phyloP scores from a whole-genome alignment of 2,888 invertebrate genomes.

The Melikaiella ostensackeni region DNA sequence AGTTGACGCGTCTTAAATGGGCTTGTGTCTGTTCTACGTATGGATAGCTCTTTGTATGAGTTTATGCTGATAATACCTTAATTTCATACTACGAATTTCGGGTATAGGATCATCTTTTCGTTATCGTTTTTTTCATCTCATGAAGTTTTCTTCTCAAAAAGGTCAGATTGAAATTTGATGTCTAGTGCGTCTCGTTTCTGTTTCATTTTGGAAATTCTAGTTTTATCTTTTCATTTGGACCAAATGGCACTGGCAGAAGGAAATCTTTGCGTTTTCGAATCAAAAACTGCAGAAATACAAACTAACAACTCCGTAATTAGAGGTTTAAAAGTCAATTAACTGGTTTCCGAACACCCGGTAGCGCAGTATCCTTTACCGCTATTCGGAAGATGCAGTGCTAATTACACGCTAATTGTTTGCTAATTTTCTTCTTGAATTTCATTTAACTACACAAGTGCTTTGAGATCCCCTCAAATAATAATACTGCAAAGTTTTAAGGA shows the following conservation, averaged over 20 bases:
- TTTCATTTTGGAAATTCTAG: no score
- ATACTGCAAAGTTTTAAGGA: background rate
- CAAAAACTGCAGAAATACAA: background rate
- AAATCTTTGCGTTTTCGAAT: conserved; percentile 2
- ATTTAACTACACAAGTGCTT: background rate
- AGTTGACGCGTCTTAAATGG: no score
- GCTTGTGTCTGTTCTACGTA: no score
- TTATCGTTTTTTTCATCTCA: no score
- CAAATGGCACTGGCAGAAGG: background rate
- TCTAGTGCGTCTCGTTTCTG: no score
- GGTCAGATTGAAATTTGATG: no score
- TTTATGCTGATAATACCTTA: no score
- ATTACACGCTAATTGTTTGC: conserved; percentile 29
- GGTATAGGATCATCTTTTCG: no score
- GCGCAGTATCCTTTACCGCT: background rate
- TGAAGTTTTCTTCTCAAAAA: no score
- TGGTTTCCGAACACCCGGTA: conserved; percentile 6
- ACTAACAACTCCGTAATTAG: conserved; percentile 19
- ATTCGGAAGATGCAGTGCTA: conserved; percentile 20
- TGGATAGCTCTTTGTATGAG: no score
- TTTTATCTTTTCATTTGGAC: background rate
- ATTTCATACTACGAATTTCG: no score
- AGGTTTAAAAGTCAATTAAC: conserved; percentile 37
- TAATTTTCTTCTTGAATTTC: conserved; percentile 19
- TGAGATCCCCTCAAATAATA: background rate